Percentiles rank a stretch among this genome's conserved stretches.
Evolutionary conservation across 2,888 invertebrate species (phyloP).

Genomic region (Brachyptera putata): DNA sequence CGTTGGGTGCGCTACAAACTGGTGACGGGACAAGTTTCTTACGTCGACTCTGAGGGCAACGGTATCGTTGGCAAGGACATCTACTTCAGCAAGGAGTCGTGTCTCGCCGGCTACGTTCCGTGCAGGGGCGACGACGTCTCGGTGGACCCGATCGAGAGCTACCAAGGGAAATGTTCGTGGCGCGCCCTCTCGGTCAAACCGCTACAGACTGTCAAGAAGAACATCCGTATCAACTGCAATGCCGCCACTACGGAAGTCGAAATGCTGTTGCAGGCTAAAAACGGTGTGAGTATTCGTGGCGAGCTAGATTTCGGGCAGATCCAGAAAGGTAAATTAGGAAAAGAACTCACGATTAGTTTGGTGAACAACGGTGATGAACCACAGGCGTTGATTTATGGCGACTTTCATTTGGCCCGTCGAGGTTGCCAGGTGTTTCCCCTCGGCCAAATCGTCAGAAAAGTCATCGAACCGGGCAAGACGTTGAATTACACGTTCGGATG

Average conservation of each 20-base stretch:
- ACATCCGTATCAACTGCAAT: background rate
- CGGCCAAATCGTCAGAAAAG: conserved; percentile 39
- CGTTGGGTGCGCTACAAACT: conserved; percentile 57
- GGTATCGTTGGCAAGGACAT: conserved; percentile 57
- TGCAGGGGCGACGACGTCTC: conserved; percentile 56
- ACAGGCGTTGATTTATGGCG: conserved; percentile 50
- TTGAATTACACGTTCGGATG: conserved; percentile 51
- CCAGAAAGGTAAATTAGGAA: conserved; percentile 44
- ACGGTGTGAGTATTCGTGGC: conserved; percentile 51
- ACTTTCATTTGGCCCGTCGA: conserved; percentile 50
- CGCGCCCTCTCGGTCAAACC: conserved; percentile 54
- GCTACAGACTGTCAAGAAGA: background rate
- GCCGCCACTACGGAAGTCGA: background rate
- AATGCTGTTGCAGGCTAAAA: conserved; percentile 44
- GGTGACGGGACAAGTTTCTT: conserved; percentile 49
- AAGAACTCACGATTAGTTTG: conserved; percentile 48
- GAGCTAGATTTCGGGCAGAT: conserved; percentile 45
- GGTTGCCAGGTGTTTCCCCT: conserved; percentile 50
- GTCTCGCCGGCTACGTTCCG: conserved; percentile 53
- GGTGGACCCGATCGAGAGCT: conserved; percentile 69
- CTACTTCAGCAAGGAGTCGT: conserved; percentile 55
- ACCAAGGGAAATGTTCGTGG: conserved; percentile 56
- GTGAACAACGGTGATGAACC: conserved; percentile 45
- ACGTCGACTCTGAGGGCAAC: conserved; percentile 37
- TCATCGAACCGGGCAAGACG: conserved; percentile 46